Conservation (phyloP, 2,113 vertebrate species). For the Elaphurus davidianus region DNA sequence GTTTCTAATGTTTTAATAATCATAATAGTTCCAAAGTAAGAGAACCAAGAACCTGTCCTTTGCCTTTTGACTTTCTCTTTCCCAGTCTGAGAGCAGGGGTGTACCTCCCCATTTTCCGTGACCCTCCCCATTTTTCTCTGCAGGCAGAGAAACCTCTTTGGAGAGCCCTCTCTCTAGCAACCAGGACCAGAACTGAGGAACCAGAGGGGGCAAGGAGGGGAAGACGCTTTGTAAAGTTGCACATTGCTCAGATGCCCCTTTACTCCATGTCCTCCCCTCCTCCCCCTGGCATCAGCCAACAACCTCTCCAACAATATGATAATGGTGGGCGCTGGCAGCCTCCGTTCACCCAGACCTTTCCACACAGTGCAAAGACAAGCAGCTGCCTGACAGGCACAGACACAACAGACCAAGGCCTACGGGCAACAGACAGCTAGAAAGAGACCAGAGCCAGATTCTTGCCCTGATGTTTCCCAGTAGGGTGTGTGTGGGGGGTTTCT, state of each 20-base stretch:
- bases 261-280: neutral
- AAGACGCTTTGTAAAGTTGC: conserved; percentile 56
- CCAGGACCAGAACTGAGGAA: conserved; percentile 3
- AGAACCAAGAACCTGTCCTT: neutral
- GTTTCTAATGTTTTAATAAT: conserved; percentile 26
- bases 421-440: conserved; percentile 21
- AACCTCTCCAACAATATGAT: conserved; percentile 40
- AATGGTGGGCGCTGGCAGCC: conserved; percentile 21
- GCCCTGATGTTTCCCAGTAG: conserved; percentile 40
- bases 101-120: neutral
- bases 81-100: conserved; percentile 11
- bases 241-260: neutral
- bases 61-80: neutral
- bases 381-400: conserved; percentile 31
- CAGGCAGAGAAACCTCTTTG: conserved; percentile 23
- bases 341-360: conserved; percentile 34
- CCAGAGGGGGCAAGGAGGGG: neutral
- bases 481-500: neutral
- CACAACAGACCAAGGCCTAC: conserved; percentile 55
- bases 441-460: conserved; percentile 44
- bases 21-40: conserved; percentile 28
- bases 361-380: conserved; percentile 13
- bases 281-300: conserved; percentile 38
- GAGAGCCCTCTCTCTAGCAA: conserved; percentile 7
- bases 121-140: neutral